Evolutionary conservation across 2,113 vertebrate species (phyloP).

Genomic region (Reinhardtius hippoglossoides): DNA sequence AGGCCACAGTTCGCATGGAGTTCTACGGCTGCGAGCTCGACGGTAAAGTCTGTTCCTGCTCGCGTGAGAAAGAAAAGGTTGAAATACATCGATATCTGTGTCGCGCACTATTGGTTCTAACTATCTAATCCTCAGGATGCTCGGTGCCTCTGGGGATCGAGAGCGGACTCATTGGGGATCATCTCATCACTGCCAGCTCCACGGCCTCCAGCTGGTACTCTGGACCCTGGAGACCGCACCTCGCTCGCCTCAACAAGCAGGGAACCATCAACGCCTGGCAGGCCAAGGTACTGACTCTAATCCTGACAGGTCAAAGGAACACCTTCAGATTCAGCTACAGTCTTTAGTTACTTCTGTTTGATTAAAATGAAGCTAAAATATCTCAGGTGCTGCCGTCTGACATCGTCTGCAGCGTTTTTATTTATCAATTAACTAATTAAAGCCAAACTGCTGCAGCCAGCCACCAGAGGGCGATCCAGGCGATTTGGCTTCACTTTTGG

Average conservation of each 20-base stretch:
- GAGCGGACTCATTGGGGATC: conserved; percentile 79
- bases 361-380: too few species aligned
- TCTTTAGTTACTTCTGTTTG: background rate
- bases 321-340: background rate
- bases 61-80: background rate
- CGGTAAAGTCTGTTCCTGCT: conserved; percentile 79
- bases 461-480: too few species aligned
- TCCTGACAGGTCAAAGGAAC: background rate
- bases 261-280: conserved; percentile 88
- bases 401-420: too few species aligned
- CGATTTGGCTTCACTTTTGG: too few species aligned
- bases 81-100: background rate
- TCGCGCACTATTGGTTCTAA: too few species aligned
- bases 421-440: too few species aligned
- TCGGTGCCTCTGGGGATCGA: conserved; percentile 90
- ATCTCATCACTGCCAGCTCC: conserved; percentile 87
- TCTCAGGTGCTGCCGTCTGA: too few species aligned
- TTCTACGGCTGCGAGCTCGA: conserved; percentile 92
- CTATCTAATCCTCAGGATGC: conserved; percentile 80
- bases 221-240: conserved; percentile 82
- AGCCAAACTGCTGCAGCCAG: too few species aligned
- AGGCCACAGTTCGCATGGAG: conserved; percentile 92
- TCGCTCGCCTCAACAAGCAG: conserved; percentile 86
- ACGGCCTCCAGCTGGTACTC: conserved; percentile 80
- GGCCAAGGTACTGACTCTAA: conserved; percentile 82